Conservation (phyloP, 1,140 invertebrate species). For the Pygmarrhopalites habei region DNA sequence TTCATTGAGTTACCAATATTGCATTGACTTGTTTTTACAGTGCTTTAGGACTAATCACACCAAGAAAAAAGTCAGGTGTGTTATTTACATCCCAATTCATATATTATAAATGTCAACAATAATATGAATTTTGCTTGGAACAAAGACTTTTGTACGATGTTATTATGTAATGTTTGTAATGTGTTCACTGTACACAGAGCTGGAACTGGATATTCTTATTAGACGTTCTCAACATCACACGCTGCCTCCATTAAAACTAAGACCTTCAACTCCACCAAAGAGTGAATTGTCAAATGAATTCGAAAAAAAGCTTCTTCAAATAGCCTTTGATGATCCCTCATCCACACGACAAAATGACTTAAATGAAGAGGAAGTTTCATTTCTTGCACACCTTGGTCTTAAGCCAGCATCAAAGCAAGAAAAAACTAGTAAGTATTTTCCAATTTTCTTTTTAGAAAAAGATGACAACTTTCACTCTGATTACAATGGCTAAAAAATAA, state of each 20-base stretch:
- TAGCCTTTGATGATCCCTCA: conserved; percentile 30
- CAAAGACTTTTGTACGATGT: no score
- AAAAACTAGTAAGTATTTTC: conserved; percentile 34
- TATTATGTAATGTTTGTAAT: no score
- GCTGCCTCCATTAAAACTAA: conserved; percentile 24
- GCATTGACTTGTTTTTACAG: no score
- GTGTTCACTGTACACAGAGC: conserved; percentile 21
- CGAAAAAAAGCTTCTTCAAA: conserved; percentile 19
- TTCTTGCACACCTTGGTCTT: conserved; percentile 22
- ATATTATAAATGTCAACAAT: no score
- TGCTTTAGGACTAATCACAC: conserved; percentile 24
- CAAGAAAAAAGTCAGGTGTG: conserved; percentile 25
- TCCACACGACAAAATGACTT: conserved; percentile 13
- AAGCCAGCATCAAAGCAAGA: conserved; percentile 23
- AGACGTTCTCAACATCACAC: conserved; percentile 24
- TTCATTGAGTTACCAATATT: no score
- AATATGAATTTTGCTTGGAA: no score
- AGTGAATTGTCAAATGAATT: conserved; percentile 14
- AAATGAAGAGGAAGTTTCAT: conserved; percentile 16
- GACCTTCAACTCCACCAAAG: conserved; percentile 5
- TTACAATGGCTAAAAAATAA: no score
- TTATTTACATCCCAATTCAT: background rate
- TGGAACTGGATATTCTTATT: conserved; percentile 32
- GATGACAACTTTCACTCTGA: no score
- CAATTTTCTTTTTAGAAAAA: no score